phyloP scores from a whole-genome alignment of 2,113 vertebrate genomes.

The Vidua chalybeata region DNA sequence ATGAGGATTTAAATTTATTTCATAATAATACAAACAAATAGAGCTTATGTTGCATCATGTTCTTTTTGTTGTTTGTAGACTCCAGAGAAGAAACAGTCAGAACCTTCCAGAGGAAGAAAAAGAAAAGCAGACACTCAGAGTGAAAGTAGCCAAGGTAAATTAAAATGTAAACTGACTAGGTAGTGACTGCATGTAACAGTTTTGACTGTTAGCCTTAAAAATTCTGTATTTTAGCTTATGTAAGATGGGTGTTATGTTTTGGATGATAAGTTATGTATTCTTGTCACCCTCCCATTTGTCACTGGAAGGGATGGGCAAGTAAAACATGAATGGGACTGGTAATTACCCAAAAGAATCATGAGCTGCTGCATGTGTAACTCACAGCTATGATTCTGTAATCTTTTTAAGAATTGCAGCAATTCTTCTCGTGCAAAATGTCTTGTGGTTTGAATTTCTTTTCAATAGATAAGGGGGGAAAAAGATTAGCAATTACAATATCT shows the following conservation, averaged over 20 bases:
- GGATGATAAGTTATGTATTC: background rate
- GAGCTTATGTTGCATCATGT: background rate
- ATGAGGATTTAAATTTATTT: constrained; percentile 6
- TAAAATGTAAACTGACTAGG: background rate
- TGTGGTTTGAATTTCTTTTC: background rate
- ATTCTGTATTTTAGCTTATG: background rate
- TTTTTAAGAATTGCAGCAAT: background rate
- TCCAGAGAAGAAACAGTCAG: constrained; percentile 95
- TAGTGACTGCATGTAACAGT: background rate
- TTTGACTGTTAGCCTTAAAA: background rate
- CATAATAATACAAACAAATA: background rate
- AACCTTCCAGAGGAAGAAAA: constrained; percentile 94
- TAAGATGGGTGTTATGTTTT: background rate
- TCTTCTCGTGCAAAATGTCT: background rate
- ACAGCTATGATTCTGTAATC: background rate
- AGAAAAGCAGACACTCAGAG: constrained; percentile 96
- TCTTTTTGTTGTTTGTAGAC: constrained; percentile 80
- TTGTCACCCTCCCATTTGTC: background rate
- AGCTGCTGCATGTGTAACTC: background rate
- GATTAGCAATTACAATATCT: background rate
- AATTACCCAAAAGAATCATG: background rate
- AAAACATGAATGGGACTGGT: background rate
- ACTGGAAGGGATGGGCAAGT: background rate
- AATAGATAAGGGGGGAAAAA: background rate
- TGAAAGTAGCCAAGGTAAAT: constrained; percentile 96